Conservation (phyloP, 2,888 invertebrate genomes). For the Oscheius sp. region DNA sequence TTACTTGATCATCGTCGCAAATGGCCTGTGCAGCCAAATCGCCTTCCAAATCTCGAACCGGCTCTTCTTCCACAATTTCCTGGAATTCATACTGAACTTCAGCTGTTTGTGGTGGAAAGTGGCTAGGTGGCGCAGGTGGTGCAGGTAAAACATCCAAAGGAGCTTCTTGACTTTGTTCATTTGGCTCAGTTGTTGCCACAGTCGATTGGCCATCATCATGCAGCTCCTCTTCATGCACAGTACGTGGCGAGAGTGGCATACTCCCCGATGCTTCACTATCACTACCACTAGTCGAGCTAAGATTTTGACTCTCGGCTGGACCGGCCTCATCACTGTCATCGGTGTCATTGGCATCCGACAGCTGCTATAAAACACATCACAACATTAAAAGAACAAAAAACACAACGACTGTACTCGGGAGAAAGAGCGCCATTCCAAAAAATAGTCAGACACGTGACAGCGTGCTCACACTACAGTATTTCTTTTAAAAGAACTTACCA, state of each 20-base stretch:
- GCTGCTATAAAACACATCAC: conserved; percentile 24
- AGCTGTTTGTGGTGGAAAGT: not conserved
- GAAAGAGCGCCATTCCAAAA: not conserved
- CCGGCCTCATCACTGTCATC: conserved; percentile 28
- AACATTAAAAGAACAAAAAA: conserved; percentile 19
- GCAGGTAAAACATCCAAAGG: not conserved
- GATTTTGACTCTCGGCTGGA: not conserved
- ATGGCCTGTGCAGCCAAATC: conserved; percentile 27
- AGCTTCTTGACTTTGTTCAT: conserved; percentile 9
- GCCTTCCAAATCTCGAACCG: conserved; percentile 18
- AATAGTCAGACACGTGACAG: conserved; percentile 22
- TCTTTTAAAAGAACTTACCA: not conserved
- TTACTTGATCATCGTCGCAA: conserved; percentile 29
- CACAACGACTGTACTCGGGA: not conserved
- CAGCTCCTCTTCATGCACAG: not conserved
- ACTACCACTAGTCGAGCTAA: not conserved
- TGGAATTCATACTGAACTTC: conserved; percentile 13
- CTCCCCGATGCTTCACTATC: too few relatives aligned
- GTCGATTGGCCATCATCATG: not conserved
- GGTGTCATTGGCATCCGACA: conserved; percentile 1
- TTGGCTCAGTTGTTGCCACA: not conserved
- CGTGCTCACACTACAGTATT: conserved; percentile 6
- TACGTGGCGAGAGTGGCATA: too few relatives aligned
- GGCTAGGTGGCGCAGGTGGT: conserved; percentile 1
- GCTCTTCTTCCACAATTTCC: conserved; percentile 10